Percentiles rank a stretch among this genome's conserved stretches.
Conservation (phyloP, 1,140 invertebrate species). For the Zaprionus taronus region DNA sequence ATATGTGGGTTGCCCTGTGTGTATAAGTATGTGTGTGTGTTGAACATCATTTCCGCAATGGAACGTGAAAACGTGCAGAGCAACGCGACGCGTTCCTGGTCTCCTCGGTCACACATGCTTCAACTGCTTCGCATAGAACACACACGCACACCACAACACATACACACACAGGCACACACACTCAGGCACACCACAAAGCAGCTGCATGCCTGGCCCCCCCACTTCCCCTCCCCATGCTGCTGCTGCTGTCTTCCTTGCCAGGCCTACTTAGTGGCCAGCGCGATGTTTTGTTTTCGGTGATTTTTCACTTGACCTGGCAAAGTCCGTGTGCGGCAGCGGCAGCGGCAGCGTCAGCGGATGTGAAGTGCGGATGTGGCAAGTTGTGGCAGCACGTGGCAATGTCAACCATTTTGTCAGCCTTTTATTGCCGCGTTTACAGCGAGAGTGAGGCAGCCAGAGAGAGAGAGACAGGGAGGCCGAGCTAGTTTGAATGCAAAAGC, state of each 20-base stretch:
- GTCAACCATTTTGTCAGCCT: conserved; percentile 29
- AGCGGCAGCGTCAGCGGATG: neutral
- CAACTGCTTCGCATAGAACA: conserved; percentile 14
- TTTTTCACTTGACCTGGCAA: conserved; percentile 41
- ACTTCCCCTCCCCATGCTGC: too few relatives aligned
- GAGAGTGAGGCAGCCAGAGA: neutral
- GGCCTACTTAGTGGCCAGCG: conserved; percentile 11
- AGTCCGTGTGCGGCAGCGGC: neutral
- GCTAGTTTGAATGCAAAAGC: neutral
- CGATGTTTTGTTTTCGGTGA: conserved; percentile 6
- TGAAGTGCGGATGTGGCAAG: conserved; percentile 20
- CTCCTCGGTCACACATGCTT: conserved; percentile 23
- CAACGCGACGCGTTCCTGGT: conserved; percentile 19
- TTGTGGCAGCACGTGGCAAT: conserved; percentile 20
- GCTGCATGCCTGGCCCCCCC: conserved; percentile 5
- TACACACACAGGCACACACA: neutral
- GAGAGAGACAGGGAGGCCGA: neutral
- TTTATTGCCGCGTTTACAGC: conserved; percentile 23
- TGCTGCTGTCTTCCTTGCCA: too few relatives aligned
- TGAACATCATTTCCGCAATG: conserved; percentile 68
- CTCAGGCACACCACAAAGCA: neutral
- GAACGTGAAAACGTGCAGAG: conserved; percentile 51
- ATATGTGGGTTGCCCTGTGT: conserved; percentile 38
- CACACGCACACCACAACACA: conserved; percentile 9
- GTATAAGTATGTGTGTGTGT: conserved; percentile 23